Base-by-base conservation (phyloP, 1,140 invertebrate species). In the Zaprionus tsacasi region DNA sequence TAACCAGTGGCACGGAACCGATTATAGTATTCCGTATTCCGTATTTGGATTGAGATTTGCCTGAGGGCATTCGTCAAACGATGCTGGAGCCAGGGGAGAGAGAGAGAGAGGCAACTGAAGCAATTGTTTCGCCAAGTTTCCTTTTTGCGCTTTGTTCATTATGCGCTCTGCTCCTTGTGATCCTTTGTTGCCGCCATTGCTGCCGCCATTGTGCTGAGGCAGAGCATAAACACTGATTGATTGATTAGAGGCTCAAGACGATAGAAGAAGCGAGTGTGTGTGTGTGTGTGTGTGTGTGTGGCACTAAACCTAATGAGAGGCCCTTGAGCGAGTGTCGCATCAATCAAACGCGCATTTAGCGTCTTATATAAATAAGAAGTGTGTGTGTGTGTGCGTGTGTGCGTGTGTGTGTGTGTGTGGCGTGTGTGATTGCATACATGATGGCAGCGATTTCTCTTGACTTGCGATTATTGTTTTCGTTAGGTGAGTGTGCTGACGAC, bases 281-380 rank as follows among this genome's bases (percentile, higher is more conserved):
- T 38, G n/a, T 15, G 13, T 40, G n/a, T 7, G 13, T 40, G 38
- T 40, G 61, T 43, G 43, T 57, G 27, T 67, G 57, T 59, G 76
- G 64, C 83, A 88, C 78, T 88, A 86, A 88, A 88, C 83, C 83
- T 89, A 89, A 89, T 89, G 85, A 89, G 85, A 70, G 79, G 79
- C 86, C 85, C 85, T 89, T 82, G 72, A 89, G 85, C 81, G 79
- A 85, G 85, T 89, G 85, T 89, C 85, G 85, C 85, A 89, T 89
- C 85, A 89, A 89, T 89, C 85, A 89, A 89, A 87, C 70, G 79
- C 85, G 86, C 81, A 89, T 89, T 89, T 89, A 85, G 74, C 82
- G 75, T 78, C 72, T 81, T 81, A 89, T 85, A 87, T 74, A 74
- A 61, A 61, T 63, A 74, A 61, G 57, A 30, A 61, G 33, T 61